phyloP scores from a whole-genome alignment of 2,797 vertebrate species.

The Tangara arthus region DNA sequence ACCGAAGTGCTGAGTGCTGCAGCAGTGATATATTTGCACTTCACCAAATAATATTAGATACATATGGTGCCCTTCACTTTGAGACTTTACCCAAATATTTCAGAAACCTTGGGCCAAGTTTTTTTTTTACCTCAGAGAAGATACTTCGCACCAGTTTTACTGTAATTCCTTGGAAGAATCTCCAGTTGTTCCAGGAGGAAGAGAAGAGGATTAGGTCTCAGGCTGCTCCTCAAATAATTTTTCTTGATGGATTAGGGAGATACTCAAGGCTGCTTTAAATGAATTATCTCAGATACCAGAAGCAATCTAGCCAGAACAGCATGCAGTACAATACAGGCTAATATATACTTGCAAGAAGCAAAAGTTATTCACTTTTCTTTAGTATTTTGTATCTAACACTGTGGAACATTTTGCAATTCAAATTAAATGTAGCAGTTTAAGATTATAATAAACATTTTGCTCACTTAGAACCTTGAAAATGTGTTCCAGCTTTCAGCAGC shows the following conservation, averaged over 20 bases:
- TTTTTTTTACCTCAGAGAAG: not conserved
- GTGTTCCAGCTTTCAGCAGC: not conserved
- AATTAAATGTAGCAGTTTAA: not conserved
- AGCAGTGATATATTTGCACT: conserved; percentile 1
- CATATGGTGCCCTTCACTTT: not conserved
- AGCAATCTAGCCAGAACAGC: not conserved
- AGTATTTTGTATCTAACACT: not conserved
- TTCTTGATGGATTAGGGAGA: not conserved
- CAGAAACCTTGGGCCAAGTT: not conserved
- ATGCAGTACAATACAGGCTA: not conserved
- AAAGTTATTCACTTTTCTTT: not conserved
- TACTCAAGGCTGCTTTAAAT: not conserved
- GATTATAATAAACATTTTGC: not conserved
- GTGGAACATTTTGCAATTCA: not conserved
- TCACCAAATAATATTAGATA: not conserved
- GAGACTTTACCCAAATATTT: not conserved
- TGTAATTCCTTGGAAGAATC: not conserved
- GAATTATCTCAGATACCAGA: not conserved
- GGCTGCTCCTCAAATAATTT: not conserved
- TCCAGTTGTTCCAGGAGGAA: not conserved
- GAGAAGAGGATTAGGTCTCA: not conserved
- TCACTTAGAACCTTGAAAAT: not conserved
- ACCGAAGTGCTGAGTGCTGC: not conserved
- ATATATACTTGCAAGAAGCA: not conserved
- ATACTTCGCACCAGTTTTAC: not conserved